Conservation (phyloP, 2,113 vertebrate genomes). For the Coregonus clupeaformis region DNA sequence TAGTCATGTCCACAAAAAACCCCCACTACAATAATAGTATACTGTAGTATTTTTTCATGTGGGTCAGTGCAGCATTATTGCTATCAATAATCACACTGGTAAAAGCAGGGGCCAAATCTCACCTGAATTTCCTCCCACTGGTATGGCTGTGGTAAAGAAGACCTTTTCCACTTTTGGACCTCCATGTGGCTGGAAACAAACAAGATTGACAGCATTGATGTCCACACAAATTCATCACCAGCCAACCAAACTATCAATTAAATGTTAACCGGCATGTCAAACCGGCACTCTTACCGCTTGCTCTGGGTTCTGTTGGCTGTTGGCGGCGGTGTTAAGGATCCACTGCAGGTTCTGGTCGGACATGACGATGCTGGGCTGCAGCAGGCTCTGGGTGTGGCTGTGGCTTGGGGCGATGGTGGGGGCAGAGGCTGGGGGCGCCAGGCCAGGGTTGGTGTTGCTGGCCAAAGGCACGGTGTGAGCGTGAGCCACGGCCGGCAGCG, state of each 20-base stretch:
- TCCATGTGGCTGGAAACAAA: conserved; percentile 72
- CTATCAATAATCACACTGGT: background rate
- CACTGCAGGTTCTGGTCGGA: conserved; percentile 96
- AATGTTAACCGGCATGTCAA: background rate
- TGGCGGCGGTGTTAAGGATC: conserved; percentile 92
- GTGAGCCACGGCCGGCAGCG: conserved; percentile 67
- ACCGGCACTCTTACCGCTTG: conserved; percentile 75
- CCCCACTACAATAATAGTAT: too few relatives aligned
- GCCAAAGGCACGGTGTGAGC: conserved; percentile 85
- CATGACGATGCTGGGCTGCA: conserved; percentile 92
- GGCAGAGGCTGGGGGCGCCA: conserved; percentile 77
- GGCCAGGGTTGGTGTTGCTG: conserved; percentile 73
- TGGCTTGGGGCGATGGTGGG: conserved; percentile 81
- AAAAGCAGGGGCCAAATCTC: conserved; percentile 41
- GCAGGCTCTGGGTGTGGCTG: conserved; percentile 71
- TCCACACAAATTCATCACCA: background rate
- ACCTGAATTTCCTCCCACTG: conserved; percentile 91
- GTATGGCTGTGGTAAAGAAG: conserved; percentile 96
- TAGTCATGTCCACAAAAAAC: too few relatives aligned
- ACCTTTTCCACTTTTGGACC: conserved; percentile 95
- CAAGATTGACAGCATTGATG: conserved; percentile 8
- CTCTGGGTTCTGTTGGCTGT: conserved; percentile 83
- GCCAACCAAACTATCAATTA: background rate
- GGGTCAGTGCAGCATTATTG: too few relatives aligned
- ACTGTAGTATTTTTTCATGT: too few relatives aligned